These are phyloP conservation scores for Zaprionus davidi DNA, from an alignment of 1,140 invertebrate species.

Conservation along the genomic window DNA sequence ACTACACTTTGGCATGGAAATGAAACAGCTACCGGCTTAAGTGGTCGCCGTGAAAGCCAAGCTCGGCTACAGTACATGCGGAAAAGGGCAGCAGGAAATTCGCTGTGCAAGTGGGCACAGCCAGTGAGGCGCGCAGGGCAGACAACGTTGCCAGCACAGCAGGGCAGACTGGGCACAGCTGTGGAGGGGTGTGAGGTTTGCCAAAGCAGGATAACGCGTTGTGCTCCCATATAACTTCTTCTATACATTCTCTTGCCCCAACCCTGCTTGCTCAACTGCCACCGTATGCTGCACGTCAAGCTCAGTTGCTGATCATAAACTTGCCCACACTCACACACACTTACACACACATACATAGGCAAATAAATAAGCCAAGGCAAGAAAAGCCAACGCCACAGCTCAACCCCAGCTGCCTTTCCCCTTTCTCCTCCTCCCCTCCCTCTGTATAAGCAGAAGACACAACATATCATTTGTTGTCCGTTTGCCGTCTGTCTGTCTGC, in stretches of 20 bases:
- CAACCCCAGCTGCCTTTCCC: slow-evolving; percentile 9
- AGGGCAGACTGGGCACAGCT: slow-evolving; percentile 30
- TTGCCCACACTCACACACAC: slow-evolving; percentile 51
- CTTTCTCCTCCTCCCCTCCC: not conserved
- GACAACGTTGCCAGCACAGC: slow-evolving; percentile 27
- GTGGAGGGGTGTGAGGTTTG: not conserved
- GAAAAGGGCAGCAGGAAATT: slow-evolving; percentile 32
- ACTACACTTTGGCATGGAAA: slow-evolving; percentile 55
- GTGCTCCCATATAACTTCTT: not conserved
- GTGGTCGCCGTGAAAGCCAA: slow-evolving; percentile 36
- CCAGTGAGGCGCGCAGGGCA: slow-evolving; percentile 33
- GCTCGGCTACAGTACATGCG: slow-evolving; percentile 4
- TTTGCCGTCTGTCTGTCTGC: slow-evolving; percentile 31
- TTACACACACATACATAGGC: slow-evolving; percentile 42
- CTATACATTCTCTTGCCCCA: not conserved
- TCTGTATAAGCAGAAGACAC: slow-evolving; percentile 51
- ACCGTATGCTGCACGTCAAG: slow-evolving; percentile 69
- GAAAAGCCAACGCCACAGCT: slow-evolving; percentile 46
- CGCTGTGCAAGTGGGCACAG: slow-evolving; percentile 39
- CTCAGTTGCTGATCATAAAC: slow-evolving; percentile 75
- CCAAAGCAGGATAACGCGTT: slow-evolving; percentile 27
- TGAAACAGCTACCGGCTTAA: slow-evolving; percentile 42
- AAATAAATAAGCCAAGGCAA: slow-evolving; percentile 64
- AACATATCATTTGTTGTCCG: slow-evolving; percentile 71
- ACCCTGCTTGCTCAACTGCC: slow-evolving; percentile 49